Evolutionary conservation across 2,797 vertebrate species (phyloP), one percentile per base, ranked within the genome.

Genomic region (Heliangelus exortis): DNA sequence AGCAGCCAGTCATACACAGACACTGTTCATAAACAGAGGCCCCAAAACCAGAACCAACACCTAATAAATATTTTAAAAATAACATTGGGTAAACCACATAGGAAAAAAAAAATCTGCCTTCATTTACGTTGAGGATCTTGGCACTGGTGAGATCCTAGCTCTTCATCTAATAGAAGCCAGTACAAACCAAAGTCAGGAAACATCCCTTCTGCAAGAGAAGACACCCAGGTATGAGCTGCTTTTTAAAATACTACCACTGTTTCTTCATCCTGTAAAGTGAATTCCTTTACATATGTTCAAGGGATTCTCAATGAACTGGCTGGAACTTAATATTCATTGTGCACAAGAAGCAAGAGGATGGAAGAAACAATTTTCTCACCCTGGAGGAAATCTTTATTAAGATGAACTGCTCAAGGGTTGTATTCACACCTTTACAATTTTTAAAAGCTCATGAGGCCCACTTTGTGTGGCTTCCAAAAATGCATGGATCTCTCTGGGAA

Each of bases 31-130:
- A 68, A 83, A 51, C 47, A 76, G 10, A 63, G 57, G 10, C 17
- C 57, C 31, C 66, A 18, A 57, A 79, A 92, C 20, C 47, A 47
- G 55, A 90, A n/a, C 23, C 14, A 28, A 85, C 45, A 73, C 25
- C 36, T 41, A 53, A 93, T 75, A 92, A 86, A 87, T 84, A 84
- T 57, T 84, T 88, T 73, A 11, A 63, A 88, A 91, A 57, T 53
- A 79, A 75, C 34, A 59, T 25, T 63, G 53, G 7, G 31, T 68
- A 77, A 89, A 62, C 19, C 57, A 69, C 41, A 76, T 4, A 39
- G 50, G 2, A 3, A 59, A 34, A 21, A 82, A 77, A 62, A 59
- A 58, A 47, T 33, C 62, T 36, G 5, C 51, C 57, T 72, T 39
- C 3, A 23, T 87, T 73, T 78, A 21, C 8, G 26, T 9, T 92